Evolutionary conservation across 1,140 invertebrate genomes (phyloP).

Genomic region (Drosophila truncata): DNA sequence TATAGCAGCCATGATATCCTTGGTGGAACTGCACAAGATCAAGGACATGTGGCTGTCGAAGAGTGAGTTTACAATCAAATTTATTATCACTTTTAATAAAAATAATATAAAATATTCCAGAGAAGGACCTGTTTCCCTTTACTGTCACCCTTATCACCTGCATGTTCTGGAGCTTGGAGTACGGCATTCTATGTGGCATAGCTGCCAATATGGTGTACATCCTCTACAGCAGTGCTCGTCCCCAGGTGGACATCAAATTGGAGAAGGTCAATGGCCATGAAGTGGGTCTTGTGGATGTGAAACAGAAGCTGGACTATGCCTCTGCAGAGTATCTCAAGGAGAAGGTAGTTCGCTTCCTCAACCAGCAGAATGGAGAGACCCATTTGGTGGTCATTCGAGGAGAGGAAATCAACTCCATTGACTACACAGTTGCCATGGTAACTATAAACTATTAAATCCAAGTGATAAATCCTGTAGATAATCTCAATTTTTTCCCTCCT

Average conservation of each 20-base stretch:
- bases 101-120: slow-evolving; percentile 86
- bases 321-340: slow-evolving; percentile 79
- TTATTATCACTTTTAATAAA: rapidly evolving
- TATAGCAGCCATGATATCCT: slow-evolving; percentile 92
- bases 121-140: slow-evolving; percentile 91
- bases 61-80: slow-evolving; percentile 87
- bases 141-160: slow-evolving; percentile 91
- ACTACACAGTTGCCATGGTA: slow-evolving; percentile 89
- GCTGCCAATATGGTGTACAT: slow-evolving; percentile 91
- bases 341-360: slow-evolving; percentile 67
- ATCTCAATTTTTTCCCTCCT: neutral
- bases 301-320: slow-evolving; percentile 79
- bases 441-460: neutral
- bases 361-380: slow-evolving; percentile 47
- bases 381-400: slow-evolving; percentile 88
- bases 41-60: slow-evolving; percentile 93
- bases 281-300: slow-evolving; percentile 63
- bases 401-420: slow-evolving; percentile 87
- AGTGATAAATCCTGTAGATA: neutral
- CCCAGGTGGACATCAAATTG: slow-evolving; percentile 88
- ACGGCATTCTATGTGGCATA: slow-evolving; percentile 94
- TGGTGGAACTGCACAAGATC: slow-evolving; percentile 92
- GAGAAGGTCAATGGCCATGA: slow-evolving; percentile 85
- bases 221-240: slow-evolving; percentile 92
- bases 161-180: slow-evolving; percentile 91